Base-by-base conservation (phyloP, 2,113 vertebrate species). In the Carassius carassius region DNA sequence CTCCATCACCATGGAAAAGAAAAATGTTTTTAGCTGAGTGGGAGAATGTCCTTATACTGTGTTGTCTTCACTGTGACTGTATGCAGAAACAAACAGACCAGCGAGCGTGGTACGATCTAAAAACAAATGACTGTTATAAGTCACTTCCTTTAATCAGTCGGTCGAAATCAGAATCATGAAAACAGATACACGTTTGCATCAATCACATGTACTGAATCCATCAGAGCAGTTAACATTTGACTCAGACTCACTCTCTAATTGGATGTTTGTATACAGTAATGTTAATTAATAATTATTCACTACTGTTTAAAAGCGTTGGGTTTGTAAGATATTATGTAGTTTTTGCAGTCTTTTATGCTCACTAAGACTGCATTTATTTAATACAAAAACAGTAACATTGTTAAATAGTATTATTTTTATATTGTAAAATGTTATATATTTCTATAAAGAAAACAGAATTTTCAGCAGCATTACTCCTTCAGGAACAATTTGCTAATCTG, bases 201-300 rank as follows among this genome's bases (percentile, higher is more conserved):
- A 32, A 8, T 67, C 17, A n/a, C 41, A 72, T 72, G 35, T 44
- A 44, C 19, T 13, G 69, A 44, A 44, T n/a, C 35, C 69, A 44
- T 44, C 4, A 41, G 19, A 44, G 35, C 35, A 72, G 9, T 44
- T 44, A 14, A 13, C 69, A 73, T 44, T 37, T 13, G 9, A 72
- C 19, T 72, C 10, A 13, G 9, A 72, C 19, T 72, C 10, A 13
- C 4, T 72, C 19, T n/a, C 35, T 72, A 72, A 41, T 44, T 73
- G 37, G 70, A 41, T 73, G 37, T 47, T 73, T 72, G 19, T 70
- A 70, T 70, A 70, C 37, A 41, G 17, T 70, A 70, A 70, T 70
- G 17, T 70, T 44, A n/a, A 10, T 51, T 51, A 51, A 51, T 51
- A 51, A 51, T 51, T 51, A 54, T 23, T 0, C 35, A 21, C 1